phyloP scores from a whole-genome alignment of 2,113 vertebrate species.

The Panurus biarmicus region DNA sequence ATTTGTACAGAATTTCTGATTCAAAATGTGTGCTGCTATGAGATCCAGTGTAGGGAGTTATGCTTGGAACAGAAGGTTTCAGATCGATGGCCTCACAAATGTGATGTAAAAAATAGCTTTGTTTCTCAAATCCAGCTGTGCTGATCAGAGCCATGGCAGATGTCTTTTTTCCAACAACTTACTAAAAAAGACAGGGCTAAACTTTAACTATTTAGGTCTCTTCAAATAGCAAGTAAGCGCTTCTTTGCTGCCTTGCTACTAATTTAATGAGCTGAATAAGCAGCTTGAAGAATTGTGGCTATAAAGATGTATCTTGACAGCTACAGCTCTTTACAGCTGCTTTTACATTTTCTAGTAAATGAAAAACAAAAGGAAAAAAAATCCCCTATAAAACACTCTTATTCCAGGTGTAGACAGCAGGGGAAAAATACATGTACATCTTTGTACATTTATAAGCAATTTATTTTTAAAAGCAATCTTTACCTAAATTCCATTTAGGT shows the following conservation, averaged over 20 bases:
- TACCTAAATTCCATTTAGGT: not conserved
- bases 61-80: not conserved
- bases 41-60: not conserved
- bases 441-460: not conserved
- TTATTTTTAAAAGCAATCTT: not conserved
- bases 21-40: not conserved
- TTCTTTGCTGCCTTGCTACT: not conserved
- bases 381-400: not conserved
- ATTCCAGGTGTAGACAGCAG: not conserved
- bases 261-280: not conserved
- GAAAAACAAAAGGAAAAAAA: not conserved
- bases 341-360: not conserved
- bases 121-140: not conserved
- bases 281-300: not conserved
- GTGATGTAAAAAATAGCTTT: not conserved
- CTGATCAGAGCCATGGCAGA: not conserved
- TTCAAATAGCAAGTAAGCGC: not conserved
- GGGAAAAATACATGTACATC: not conserved
- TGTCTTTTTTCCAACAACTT: not conserved
- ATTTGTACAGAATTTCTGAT: not conserved
- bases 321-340: not conserved
- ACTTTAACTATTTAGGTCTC: not conserved
- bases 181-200: not conserved
- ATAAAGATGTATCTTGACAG: not conserved
- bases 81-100: fast-evolving